Base-by-base conservation (phyloP, 2,113 vertebrate species). In the Muscicapa adusta region DNA sequence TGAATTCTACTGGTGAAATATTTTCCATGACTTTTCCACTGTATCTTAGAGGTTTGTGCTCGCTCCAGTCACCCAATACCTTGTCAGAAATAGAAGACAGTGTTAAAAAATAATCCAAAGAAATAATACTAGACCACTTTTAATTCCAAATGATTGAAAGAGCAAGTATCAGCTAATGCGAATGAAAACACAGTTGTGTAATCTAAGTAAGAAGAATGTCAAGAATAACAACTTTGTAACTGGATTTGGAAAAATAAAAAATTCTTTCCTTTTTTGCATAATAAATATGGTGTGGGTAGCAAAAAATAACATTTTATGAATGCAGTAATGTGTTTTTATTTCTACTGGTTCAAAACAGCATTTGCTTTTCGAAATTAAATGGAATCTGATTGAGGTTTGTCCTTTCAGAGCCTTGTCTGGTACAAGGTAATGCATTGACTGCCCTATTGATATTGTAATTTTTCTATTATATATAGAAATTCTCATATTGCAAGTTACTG, bases 391-490 rank as follows among this genome's bases (percentile, higher is more conserved):
- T 68, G 70, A 96, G 33, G 60, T 88, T 80, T 85, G 53, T 88
- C 56, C 74, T 90, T 95, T 94, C 85, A 95, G 70, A 84, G 81
- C 42, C 43, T 72, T 56, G 65, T 71, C 73, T 90, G 45, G 63
- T 80, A 87, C 40, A 80, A 95, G 40, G 62, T 86, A 91, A 89
- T 70, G 71, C 76, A 76, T 38, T 73, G 72, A 94, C 75, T 89
- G 77, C 42, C 12, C 84, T 83, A 94, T 95, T 97, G 88, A 89
- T 91, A 94, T 93, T 97, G 91, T 97, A 96, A 89, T 95, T 96
- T 96, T 98, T 93, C 81, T 89, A 56, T 50, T 60, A 89, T 92
- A 62, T 20, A 8, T 57, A 84, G 75, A 96, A 92, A 96, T 96
- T 96, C 73, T 96, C 58, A 96, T 95, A 94, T 93, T 68, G 70